Base-by-base conservation (phyloP, 2,888 invertebrate genomes). In the Stomorhina lunata region DNA sequence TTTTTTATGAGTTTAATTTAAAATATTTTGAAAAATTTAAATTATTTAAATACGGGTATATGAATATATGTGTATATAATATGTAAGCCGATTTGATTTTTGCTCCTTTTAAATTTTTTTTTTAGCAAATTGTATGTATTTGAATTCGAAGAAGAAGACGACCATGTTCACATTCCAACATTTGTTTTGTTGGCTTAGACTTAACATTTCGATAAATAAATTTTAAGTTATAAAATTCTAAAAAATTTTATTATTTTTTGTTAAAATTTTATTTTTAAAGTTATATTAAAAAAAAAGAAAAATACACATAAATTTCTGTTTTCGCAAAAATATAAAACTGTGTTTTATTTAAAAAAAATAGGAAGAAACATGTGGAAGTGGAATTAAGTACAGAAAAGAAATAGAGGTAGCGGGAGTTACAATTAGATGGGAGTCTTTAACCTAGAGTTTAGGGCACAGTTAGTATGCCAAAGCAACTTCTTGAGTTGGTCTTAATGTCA, bases 21-120 rank as follows among this genome's bases (percentile, higher is more conserved):
- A 66, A 48, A 63, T 12, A 65, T n/a, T 29, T 45, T 17, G 15
- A 37, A 6, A 50, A 37, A 25, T 63, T 75, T 65, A 25, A 66
- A 66, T 75, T 75, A n/a, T n/a, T n/a, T n/a, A n/a, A 75, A 45
- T 57, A 75, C 65, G 75, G 65, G 45, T 65, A 75, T 75, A 75
- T 65, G 55, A 34, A 55, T 57, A 55, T 57, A n/a, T n/a, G n/a
- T n/a, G n/a, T n/a, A n/a, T n/a, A n/a, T n/a, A n/a, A n/a, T n/a
- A n/a, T n/a, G n/a, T n/a, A 66, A 75, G 57, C 65, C 65, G 43
- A 55, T 45, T 37, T 57, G 57, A 66, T 57, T 34, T 75, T n/a
- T n/a, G n/a, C n/a, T n/a, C n/a, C 55, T 65, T 65, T 55, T 34
- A 34, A 57, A 45, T 57, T 65, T 65, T 66, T n/a, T n/a, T 32